Evolutionary conservation across 2,113 vertebrate genomes (phyloP).

Genomic region (Podocnemis expansa): DNA sequence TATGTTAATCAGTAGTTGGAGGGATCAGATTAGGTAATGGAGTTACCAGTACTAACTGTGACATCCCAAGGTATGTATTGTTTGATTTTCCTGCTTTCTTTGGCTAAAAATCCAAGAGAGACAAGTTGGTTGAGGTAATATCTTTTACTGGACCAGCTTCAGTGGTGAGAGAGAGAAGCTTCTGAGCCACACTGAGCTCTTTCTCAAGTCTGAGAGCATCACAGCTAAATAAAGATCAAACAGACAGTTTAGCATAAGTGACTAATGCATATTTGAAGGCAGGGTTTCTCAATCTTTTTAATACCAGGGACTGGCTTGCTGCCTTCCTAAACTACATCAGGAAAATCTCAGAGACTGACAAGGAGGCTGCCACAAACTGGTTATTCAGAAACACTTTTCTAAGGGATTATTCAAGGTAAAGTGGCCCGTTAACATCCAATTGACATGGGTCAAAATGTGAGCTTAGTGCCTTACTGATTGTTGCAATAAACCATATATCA

Average conservation of each 20-base stretch:
- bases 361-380: background rate
- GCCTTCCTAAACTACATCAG: background rate
- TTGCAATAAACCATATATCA: too few relatives aligned
- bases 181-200: background rate
- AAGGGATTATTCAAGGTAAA: background rate
- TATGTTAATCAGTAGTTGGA: background rate
- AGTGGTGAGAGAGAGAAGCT: background rate
- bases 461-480: background rate
- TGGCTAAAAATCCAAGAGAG: background rate
- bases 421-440: too few relatives aligned
- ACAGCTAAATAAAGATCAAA: background rate
- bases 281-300: background rate
- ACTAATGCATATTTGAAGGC: background rate
- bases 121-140: background rate
- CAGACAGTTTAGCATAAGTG: too few relatives aligned
- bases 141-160: background rate
- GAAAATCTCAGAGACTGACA: background rate
- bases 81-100: background rate
- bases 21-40: accelerated
- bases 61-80: background rate
- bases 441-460: too few relatives aligned
- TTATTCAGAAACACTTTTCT: background rate
- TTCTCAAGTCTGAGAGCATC: background rate
- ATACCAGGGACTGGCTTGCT: background rate
- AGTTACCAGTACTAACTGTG: background rate